Conservation (phyloP, 2,113 vertebrate species). For the Misgurnus anguillicaudatus region DNA sequence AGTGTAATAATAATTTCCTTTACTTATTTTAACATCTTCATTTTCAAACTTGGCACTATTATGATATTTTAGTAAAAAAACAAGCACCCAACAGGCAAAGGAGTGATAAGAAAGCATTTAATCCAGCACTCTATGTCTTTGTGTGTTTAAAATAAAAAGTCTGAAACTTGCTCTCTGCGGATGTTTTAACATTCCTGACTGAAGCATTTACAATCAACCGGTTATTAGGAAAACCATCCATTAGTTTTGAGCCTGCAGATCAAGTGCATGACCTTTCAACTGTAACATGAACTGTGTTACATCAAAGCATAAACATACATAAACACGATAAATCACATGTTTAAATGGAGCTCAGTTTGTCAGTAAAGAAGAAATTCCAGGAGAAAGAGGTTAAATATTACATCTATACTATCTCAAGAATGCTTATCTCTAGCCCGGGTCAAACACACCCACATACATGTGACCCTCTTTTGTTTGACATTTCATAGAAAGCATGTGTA, state of each 20-base stretch:
- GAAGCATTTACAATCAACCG: neutral
- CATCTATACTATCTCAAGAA: neutral
- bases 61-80: too few species aligned
- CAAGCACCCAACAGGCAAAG: too few species aligned
- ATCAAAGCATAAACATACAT: neutral
- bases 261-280: neutral
- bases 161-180: neutral
- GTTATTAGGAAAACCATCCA: neutral
- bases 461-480: neutral
- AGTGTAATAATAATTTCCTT: too few species aligned
- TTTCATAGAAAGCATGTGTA: conserved; percentile 10
- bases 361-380: neutral
- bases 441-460: conserved; percentile 8
- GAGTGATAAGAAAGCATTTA: too few species aligned
- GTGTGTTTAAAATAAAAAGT: too few species aligned
- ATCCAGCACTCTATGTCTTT: neutral
- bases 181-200: neutral
- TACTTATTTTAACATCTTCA: too few species aligned
- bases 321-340: neutral
- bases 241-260: neutral
- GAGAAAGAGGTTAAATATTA: conserved; percentile 28
- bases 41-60: too few species aligned
- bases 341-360: neutral
- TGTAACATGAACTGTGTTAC: neutral
- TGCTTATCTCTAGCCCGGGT: neutral